Conservation (phyloP, 2,113 vertebrate genomes). For the Cariama cristata region DNA sequence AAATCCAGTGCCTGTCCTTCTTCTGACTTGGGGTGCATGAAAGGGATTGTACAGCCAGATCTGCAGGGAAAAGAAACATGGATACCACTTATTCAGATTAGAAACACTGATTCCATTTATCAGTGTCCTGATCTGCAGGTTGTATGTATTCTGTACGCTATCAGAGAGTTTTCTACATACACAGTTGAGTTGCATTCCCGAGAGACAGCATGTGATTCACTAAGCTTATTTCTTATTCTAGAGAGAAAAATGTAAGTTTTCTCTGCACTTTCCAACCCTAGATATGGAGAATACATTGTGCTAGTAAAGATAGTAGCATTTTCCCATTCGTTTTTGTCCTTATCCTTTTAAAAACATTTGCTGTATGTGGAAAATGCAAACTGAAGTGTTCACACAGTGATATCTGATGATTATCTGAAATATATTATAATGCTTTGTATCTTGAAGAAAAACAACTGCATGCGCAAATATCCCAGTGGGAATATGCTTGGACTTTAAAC, state of each 20-base stretch:
- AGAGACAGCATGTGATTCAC: neutral
- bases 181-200: neutral
- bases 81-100: neutral
- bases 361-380: neutral
- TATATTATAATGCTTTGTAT: neutral
- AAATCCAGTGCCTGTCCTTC: slow-evolving; percentile 31
- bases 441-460: neutral
- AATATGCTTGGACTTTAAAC: neutral
- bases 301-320: neutral
- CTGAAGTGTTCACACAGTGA: neutral
- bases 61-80: neutral
- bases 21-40: neutral
- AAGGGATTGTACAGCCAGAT: neutral
- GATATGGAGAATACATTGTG: neutral
- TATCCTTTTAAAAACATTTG: slow-evolving; percentile 18
- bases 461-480: neutral
- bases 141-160: neutral
- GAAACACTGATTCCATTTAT: slow-evolving; percentile 39
- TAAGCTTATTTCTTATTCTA: slow-evolving; percentile 8
- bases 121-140: neutral
- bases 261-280: neutral
- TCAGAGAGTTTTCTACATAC: neutral
- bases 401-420: neutral
- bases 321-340: slow-evolving; percentile 15
- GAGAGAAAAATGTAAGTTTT: slow-evolving; percentile 42